These are phyloP conservation scores for Muscicapa striata DNA, from an alignment of 2,797 vertebrate species.

Conservation along the genomic window DNA sequence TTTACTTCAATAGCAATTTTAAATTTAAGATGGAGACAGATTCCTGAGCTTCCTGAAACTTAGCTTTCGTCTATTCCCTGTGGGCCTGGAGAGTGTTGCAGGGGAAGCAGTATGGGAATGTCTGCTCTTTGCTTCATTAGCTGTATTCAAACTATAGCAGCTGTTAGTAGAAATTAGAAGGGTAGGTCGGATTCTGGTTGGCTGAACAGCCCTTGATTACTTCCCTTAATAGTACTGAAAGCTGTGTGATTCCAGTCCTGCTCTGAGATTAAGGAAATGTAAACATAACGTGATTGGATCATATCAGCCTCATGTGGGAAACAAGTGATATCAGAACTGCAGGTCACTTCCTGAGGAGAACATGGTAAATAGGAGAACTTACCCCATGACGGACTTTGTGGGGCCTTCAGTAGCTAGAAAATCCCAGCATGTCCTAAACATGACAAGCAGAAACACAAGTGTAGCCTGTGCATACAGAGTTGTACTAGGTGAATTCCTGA, in stretches of 20 bases:
- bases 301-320: neutral
- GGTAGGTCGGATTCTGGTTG: neutral
- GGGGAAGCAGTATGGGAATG: neutral
- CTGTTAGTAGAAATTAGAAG: neutral
- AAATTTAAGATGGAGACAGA: neutral
- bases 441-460: neutral
- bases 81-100: neutral
- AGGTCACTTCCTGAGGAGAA: neutral
- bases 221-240: neutral
- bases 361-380: neutral
- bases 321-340: neutral
- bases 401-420: neutral
- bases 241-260: neutral
- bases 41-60: neutral
- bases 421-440: neutral
- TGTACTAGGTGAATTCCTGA: neutral
- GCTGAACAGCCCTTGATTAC: neutral
- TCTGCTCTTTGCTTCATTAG: neutral
- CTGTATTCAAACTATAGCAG: neutral
- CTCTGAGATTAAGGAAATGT: neutral
- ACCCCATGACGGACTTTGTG: neutral
- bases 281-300: neutral
- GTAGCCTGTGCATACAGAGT: neutral
- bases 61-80: neutral
- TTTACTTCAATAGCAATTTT: neutral